These are phyloP conservation scores for Nycticryphes semicollaris DNA, from an alignment of 2,113 vertebrate genomes.

Conservation along the genomic window DNA sequence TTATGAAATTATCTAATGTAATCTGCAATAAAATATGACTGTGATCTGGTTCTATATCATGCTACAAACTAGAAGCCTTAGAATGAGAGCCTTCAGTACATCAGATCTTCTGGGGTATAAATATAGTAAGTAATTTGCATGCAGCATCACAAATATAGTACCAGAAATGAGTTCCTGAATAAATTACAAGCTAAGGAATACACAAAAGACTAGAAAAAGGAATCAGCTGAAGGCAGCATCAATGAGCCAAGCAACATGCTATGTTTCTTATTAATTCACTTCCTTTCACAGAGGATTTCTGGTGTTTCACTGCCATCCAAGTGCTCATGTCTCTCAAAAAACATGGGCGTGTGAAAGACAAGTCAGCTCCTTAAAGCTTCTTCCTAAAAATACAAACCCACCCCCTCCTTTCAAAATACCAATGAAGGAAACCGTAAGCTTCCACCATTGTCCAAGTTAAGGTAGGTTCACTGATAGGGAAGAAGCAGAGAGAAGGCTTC, in stretches of 20 bases:
- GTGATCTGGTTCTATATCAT: background rate
- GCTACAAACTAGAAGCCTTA: background rate
- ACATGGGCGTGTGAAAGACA: background rate
- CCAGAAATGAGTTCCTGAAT: background rate
- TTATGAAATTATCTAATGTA: background rate
- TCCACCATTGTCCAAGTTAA: background rate
- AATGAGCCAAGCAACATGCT: fast-evolving
- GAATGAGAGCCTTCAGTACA: background rate
- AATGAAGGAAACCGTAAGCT: background rate
- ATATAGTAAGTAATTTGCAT: background rate
- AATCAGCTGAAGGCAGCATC: background rate
- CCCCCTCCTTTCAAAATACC: background rate
- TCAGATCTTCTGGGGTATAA: background rate
- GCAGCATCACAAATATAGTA: background rate
- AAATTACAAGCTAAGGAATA: background rate
- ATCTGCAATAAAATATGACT: background rate
- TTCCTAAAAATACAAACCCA: background rate
- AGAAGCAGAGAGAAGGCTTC: background rate
- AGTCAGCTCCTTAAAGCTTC: background rate
- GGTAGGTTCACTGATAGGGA: background rate
- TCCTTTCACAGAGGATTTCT: background rate
- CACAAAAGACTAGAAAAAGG: background rate
- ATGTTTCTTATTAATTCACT: background rate
- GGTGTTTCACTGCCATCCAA: background rate
- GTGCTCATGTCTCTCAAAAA: background rate